Evolutionary conservation across 2,113 vertebrate genomes (phyloP), one percentile per base, ranked within the genome.

Genomic region (Campylomormyrus numenius): DNA sequence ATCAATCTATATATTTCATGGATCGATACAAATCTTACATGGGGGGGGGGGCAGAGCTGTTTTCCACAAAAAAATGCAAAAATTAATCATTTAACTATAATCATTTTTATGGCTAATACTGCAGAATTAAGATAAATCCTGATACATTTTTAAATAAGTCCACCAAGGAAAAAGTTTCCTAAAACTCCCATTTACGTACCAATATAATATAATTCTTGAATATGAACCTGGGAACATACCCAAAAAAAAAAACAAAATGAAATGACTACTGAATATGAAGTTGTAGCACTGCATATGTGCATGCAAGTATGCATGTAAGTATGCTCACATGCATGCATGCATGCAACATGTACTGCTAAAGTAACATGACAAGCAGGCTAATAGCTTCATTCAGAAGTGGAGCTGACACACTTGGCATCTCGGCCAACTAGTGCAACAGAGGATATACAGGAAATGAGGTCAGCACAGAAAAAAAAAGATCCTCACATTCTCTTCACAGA

Each of bases 331-430:
- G 52, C 17, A 53, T 19, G 48, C 39, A 50, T 13, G 19, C 53
- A 21, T 21, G 53, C 19, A 17, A 49, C 85, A 85, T 46, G 83
- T 53, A 87, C 49, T 85, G 49, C 21, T 19, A 85, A 15, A 35
- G 83, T 46, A 24, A 62, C 49, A 70, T 80, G 11, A 27, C 45
- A 70, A 52, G 66, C 35, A 52, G 39, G 31, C 8, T 46, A 85
- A n/a, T n/a, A 48, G 83, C 53, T 90, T 90, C 39, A 62, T 88
- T 50, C 48, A 39, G 62, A 11, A 46, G 19, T 21, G 39, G 19
- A n/a, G 6, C 50, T 91, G 77, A 88, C 90, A 91, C 31, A 89
- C 89, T 88, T 89, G 88, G 89, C 91, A 70, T 89, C 87, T n/a
- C 39, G 58, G 80, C 90, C 86, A 90, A 88, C 53, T 85, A 85